Percentiles rank a stretch among this genome's conserved stretches.
Evolutionary conservation across 2,797 vertebrate species (phyloP).

Genomic region (Ctenopoma multispine): DNA sequence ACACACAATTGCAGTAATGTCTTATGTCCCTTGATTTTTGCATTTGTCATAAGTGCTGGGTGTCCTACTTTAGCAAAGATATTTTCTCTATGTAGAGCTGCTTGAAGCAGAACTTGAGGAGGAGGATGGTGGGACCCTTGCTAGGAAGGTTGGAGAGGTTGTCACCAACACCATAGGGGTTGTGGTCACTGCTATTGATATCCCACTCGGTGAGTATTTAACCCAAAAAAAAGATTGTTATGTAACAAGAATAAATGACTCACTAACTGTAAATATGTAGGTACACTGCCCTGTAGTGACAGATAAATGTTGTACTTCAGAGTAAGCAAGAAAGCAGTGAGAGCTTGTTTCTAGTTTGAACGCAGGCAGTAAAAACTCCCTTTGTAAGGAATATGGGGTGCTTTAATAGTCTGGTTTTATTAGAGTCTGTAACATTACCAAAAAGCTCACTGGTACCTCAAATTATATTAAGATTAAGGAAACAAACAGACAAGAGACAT

Average conservation of each 20-base stretch:
- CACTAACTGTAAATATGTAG: conserved; percentile 26
- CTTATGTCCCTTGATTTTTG: neutral
- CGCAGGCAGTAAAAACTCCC: neutral
- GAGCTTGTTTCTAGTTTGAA: conserved; percentile 34
- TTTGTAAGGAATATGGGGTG: conserved; percentile 17
- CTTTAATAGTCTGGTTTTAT: conserved; percentile 18
- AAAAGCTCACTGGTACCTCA: conserved; percentile 8
- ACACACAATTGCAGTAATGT: neutral
- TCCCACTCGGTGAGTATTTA: conserved; percentile 93
- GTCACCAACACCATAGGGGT: conserved; percentile 97
- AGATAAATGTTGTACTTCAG: conserved; percentile 18
- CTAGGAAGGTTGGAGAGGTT: conserved; percentile 97
- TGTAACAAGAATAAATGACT: conserved; percentile 38
- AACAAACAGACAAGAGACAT: neutral
- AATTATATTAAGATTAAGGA: conserved; percentile 9
- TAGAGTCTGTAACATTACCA: conserved; percentile 9
- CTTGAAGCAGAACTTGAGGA: conserved; percentile 84
- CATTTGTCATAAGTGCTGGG: neutral
- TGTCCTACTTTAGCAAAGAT: conserved; percentile 1
- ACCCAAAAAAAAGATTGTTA: conserved; percentile 36
- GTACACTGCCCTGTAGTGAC: conserved; percentile 69
- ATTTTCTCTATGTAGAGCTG: conserved; percentile 67
- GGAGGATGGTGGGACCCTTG: conserved; percentile 94
- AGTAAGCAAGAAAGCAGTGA: conserved; percentile 4
- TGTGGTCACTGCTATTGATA: conserved; percentile 97